Conservation (phyloP, 2,888 invertebrate genomes). For the Brachycybe producta region DNA sequence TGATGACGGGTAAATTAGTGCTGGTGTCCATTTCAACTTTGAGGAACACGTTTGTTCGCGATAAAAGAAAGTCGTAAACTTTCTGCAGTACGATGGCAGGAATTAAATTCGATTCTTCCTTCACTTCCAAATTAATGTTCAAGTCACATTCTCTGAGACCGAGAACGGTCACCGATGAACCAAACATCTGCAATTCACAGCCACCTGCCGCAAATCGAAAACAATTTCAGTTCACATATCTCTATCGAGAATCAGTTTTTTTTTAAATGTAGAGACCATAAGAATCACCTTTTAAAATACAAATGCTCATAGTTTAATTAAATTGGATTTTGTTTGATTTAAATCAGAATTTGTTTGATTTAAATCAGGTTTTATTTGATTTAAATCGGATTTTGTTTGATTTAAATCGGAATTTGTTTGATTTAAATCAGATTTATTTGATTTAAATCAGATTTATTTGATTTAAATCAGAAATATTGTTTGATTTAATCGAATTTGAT, state of each 20-base stretch:
- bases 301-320: no score
- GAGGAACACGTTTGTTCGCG: background rate
- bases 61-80: constrained; percentile 2
- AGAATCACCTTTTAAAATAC: no score
- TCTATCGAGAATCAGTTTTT: background rate
- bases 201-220: constrained; percentile 16
- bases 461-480: no score
- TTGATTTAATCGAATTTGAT: no score
- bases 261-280: no score
- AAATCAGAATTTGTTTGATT: no score
- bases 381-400: no score
- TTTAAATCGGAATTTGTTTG: no score
- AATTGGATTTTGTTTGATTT: no score
- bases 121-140: constrained; percentile 33
- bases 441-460: no score
- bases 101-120: constrained; percentile 16
- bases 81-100: constrained; percentile 15
- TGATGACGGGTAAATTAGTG: constrained; percentile 33
- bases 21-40: constrained; percentile 32
- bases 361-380: no score
- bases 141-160: constrained; percentile 35
- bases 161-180: constrained; percentile 35
- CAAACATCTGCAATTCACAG: constrained; percentile 32
- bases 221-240: background rate
- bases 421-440: no score